Evolutionary conservation across 2,113 vertebrate species (phyloP), one percentile per base, ranked within the genome.

Genomic region (Bucco capensis): DNA sequence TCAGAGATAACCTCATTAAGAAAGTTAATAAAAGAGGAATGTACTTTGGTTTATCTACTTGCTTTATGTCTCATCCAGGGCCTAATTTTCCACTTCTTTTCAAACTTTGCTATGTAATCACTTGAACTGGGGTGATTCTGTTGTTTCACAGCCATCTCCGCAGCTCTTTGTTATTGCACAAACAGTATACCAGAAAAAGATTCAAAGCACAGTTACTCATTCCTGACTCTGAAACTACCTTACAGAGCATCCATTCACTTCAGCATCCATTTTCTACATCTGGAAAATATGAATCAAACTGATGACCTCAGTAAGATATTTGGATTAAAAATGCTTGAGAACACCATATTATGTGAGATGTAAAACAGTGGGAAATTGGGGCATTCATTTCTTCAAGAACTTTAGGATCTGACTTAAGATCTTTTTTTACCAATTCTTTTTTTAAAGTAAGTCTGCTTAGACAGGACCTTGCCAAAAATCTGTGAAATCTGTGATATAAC

Each of bases 1-100:
- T 90, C 61, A 80, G 70, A 69, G 69, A 57, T 82, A 94, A 92
- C 62, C 35, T 87, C 57, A 81, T 92, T 88, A 85, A 81, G 47
- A 60, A 86, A 91, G 77, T 75, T 91, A 89, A 88, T 95, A 91
- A 90, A 65, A 40, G 47, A 90, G 51, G 46, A 93, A 93, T 38
- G 46, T 90, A 38, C 33, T 90, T 88, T 92, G 27, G 69, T 65
- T 89, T 94, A 83, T 88, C 53, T 94, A 4, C 33, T 83, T 90
- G 53, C 51, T 88, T 94, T 91, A 64, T 64, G 8, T 83, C 23
- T 81, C 56, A 90, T 72, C 21, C 65, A 94, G 84, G 56, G 71
- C 14, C 40, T 79, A 58, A 64, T 86, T 95, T 93, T 90, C 62
- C 11, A 61, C 66, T 91, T 89, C 37, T 49, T 69, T 88, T 86